phyloP scores from a whole-genome alignment of 2,888 invertebrate species.

The Drymonia ruficornis region DNA sequence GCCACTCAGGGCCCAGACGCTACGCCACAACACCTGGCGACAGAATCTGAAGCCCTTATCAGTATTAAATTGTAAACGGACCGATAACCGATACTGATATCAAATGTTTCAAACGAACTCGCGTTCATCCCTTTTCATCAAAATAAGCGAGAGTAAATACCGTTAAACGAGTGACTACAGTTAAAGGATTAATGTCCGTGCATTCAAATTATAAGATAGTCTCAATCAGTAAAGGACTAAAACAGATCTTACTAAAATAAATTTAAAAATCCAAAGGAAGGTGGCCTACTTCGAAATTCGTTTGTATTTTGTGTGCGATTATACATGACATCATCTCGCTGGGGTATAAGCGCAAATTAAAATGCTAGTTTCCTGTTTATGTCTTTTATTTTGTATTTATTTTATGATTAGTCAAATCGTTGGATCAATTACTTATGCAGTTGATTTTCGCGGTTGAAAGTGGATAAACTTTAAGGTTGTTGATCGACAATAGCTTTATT shows the following conservation, averaged over 20 bases:
- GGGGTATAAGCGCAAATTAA: conserved; percentile 66
- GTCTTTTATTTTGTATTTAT: conserved; percentile 61
- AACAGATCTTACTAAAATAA: too few species aligned
- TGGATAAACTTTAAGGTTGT: conserved; percentile 15
- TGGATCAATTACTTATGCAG: conserved; percentile 38
- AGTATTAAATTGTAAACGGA: too few species aligned
- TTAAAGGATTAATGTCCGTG: too few species aligned
- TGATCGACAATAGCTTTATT: conserved; percentile 13
- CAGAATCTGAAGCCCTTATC: too few species aligned
- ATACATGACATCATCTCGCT: conserved; percentile 68
- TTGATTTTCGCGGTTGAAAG: conserved; percentile 25
- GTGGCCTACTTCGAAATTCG: conserved; percentile 22
- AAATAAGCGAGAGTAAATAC: too few species aligned
- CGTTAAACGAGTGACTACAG: too few species aligned
- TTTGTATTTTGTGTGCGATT: conserved; percentile 43
- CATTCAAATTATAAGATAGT: too few species aligned
- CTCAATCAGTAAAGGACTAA: too few species aligned
- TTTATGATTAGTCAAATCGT: conserved; percentile 53
- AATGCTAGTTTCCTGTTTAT: conserved; percentile 71
- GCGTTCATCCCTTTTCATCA: too few species aligned
- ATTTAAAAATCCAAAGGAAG: background rate
- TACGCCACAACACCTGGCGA: conserved; percentile 2
- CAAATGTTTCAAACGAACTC: too few species aligned
- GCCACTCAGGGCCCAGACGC: too few species aligned
- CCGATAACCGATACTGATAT: too few species aligned